Base-by-base conservation (phyloP, 2,113 vertebrate genomes). In the Macquaria australasica region DNA sequence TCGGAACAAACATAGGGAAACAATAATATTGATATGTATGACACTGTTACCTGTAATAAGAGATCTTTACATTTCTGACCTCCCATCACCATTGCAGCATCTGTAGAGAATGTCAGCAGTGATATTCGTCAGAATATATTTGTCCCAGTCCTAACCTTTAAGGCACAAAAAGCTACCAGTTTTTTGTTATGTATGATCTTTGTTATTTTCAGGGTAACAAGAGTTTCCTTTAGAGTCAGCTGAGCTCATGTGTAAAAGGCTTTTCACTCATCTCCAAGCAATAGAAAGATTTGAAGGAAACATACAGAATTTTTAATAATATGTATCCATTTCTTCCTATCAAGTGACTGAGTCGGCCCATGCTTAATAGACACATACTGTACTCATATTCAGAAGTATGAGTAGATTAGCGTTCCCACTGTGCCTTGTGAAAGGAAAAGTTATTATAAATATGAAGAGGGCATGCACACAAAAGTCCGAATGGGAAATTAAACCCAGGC, bases 361-460 rank as follows among this genome's bases (percentile, higher is more conserved):
- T 6, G 14, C 60, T 20, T 53, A 23, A 51, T 34, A 50, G 43
- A 73, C 60, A 53, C 18, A 72, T 41, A 39, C 12, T 20, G 25
- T 8, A 6, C 28, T 56, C 41, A 20, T 21, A 45, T 71, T 55
- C 48, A 77, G 8, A 23, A 58, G 1, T 25, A 41, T 34, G 43
- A 64, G 73, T 39, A 55, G 16, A 72, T 64, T 6, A 37, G 18
- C 7, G 12, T 55, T 50, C 56, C 31, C 56, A 1, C 20, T 66
- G 55, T 51, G 60, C 23, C 67, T 14, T 43, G 68, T 68, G 60
- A 39, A 63, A 64, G 41, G 21, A 50, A 34, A 53, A 62, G 41
- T 18, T 60, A 11, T 62, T 81, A 50, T 56, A 56, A 74, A 34
- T 73, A 76, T 69, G 43, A 77, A 50, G 50, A 75, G 51, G 34